Evolutionary conservation across 2,888 invertebrate species (phyloP), one percentile per base, ranked within the genome.

Genomic region (Pyrgus malvae): DNA sequence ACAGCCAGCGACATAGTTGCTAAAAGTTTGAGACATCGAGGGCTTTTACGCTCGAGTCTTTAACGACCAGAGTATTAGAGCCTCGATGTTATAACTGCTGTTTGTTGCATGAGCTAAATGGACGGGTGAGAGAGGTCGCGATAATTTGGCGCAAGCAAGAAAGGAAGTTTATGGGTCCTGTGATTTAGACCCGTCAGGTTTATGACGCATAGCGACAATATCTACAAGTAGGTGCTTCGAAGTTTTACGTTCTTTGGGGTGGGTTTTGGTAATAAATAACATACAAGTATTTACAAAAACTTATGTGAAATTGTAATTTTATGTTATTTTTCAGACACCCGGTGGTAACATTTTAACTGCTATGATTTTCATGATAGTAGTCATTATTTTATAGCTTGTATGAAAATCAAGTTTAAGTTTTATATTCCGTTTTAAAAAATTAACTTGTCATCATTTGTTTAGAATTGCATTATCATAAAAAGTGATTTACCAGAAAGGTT

Each of bases 21-120:
- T 83, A 80, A 83, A 86, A 88, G 82, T 87, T 86, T 79, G 77
- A 80, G 82, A 80, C 78, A 84, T 85, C 78, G 82, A 87, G 78
- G 74, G 83, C 85, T 86, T 87, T 84, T 74, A 80, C 76, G 78
- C 74, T 78, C 63, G 74, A 80, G 77, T 70, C 60, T 69, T 70
- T 61, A 63, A 60, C 64, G 61, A 66, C 84, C 81, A 79, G 65
- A 67, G 62, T 55, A 45, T 41, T 53, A 61, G 74, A 66, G 58
- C 72, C 59, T 49, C 37, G 50, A 56, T 59, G 57, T 55, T 54
- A 45, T 17, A 57, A 56, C 42, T 45, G 46, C 42, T 46, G 41
- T 46, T 69, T 53, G 68, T 61, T 57, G 66, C 66, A 58, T n/a
- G 14, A 25, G 48, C 45, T 37, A 58, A 40, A 55, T 50, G 58